These are phyloP conservation scores for Mormyrus iriodes DNA, from an alignment of 2,113 vertebrate species.

Conservation along the genomic window DNA sequence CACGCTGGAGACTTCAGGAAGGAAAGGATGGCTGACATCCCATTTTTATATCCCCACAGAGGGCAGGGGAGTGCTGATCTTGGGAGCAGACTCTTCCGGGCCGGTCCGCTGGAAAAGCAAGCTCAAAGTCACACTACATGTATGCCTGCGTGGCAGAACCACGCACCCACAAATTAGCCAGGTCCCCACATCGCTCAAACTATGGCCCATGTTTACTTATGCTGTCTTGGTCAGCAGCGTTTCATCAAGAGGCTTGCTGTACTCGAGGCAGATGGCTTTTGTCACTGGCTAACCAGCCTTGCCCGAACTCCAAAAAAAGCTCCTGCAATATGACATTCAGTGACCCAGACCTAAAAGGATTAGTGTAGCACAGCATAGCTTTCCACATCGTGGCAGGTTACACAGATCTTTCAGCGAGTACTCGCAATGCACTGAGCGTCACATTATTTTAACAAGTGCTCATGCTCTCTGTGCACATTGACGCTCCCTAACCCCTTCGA, in stretches of 20 bases:
- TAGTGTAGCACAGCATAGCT: neutral
- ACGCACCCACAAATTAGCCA: neutral
- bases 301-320: conserved; percentile 5
- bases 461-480: conserved; percentile 37
- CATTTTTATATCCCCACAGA: conserved; percentile 39
- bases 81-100: conserved; percentile 48
- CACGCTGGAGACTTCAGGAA: conserved; percentile 43
- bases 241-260: conserved; percentile 23
- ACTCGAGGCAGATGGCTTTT: neutral
- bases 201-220: neutral
- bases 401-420: neutral
- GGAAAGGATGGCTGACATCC: conserved; percentile 32
- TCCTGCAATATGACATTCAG: neutral
- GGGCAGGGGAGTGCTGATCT: conserved; percentile 39
- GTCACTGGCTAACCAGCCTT: neutral
- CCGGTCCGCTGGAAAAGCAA: neutral
- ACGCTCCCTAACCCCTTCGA: neutral
- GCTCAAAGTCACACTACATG: neutral
- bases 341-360: neutral
- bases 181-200: neutral
- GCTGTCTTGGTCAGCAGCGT: conserved; percentile 14
- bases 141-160: too few relatives aligned
- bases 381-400: neutral
- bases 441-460: conserved; percentile 41
- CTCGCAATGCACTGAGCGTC: neutral